Evolutionary conservation across 1,140 invertebrate species (phyloP).

Genomic region (Hylaeus anthracinus): DNA sequence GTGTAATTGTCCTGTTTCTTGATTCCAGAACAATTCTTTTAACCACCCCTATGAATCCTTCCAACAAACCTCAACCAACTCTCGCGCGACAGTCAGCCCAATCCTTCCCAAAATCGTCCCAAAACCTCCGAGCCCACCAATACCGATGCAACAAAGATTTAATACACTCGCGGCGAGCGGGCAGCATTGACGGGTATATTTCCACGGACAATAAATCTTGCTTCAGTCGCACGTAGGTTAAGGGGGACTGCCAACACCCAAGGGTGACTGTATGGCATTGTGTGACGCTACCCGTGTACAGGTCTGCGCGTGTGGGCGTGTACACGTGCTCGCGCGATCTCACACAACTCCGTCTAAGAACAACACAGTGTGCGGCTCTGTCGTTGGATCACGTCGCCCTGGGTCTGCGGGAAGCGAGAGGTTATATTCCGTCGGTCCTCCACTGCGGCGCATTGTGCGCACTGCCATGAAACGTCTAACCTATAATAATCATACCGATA

Average conservation of each 20-base stretch:
- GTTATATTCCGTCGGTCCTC: slow-evolving; percentile 43
- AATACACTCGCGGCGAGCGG: neutral
- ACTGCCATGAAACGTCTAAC: slow-evolving; percentile 54
- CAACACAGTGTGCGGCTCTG: slow-evolving; percentile 19
- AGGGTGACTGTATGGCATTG: slow-evolving; percentile 51
- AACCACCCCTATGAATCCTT: no score
- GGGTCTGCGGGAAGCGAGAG: slow-evolving; percentile 27
- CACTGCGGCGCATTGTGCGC: slow-evolving; percentile 34
- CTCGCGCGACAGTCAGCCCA: no score
- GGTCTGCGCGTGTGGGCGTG: slow-evolving; percentile 1
- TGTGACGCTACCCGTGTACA: slow-evolving; percentile 47
- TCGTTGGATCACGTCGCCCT: slow-evolving; percentile 40
- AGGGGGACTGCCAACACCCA: slow-evolving; percentile 47
- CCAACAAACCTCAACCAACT: no score
- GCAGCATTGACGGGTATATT: slow-evolving; percentile 33
- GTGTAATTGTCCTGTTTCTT: no score
- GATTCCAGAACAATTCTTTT: no score
- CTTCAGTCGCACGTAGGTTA: slow-evolving; percentile 45
- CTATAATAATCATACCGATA: slow-evolving; percentile 64
- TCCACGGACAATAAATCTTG: slow-evolving; percentile 52
- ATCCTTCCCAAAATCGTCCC: neutral
- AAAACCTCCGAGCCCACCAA: neutral
- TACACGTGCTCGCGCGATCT: slow-evolving; percentile 1
- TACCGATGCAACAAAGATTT: neutral
- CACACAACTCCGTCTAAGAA: slow-evolving; percentile 38